Evolutionary conservation across 2,797 vertebrate species (phyloP).

Genomic region (Mus caroli): DNA sequence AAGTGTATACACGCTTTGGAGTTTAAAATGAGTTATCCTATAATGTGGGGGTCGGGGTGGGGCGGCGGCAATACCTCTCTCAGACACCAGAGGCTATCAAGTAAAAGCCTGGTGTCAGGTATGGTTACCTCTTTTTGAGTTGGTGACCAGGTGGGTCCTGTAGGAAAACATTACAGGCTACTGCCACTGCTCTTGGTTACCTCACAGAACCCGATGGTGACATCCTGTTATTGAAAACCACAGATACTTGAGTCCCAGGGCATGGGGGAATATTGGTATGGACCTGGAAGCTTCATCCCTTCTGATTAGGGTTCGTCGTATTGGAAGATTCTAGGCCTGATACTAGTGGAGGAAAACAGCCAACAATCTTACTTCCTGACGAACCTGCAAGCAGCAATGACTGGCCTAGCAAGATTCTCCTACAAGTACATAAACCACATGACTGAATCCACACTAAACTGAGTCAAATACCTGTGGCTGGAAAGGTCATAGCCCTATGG

Average conservation of each 20-base stretch:
- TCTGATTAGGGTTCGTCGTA: background rate
- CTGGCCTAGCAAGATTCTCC: background rate
- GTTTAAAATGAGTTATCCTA: background rate
- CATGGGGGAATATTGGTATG: background rate
- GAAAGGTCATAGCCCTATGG: no score
- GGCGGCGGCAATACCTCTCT: background rate
- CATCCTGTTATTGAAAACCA: background rate
- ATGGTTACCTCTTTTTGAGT: background rate
- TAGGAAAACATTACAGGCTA: background rate
- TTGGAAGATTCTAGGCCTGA: background rate
- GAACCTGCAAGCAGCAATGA: background rate
- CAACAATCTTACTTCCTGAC: background rate
- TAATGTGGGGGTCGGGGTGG: background rate
- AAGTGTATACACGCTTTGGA: background rate
- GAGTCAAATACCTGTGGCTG: background rate
- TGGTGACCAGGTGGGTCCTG: background rate
- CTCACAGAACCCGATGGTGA: background rate
- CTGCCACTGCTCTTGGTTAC: background rate
- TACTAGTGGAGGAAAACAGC: background rate
- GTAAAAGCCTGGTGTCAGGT: background rate
- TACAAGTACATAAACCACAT: background rate
- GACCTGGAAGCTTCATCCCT: background rate
- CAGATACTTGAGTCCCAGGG: background rate
- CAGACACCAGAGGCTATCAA: background rate
- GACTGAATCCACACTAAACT: background rate